phyloP scores from a whole-genome alignment of 2,113 vertebrate genomes.

The Beaufortia kweichowensis region DNA sequence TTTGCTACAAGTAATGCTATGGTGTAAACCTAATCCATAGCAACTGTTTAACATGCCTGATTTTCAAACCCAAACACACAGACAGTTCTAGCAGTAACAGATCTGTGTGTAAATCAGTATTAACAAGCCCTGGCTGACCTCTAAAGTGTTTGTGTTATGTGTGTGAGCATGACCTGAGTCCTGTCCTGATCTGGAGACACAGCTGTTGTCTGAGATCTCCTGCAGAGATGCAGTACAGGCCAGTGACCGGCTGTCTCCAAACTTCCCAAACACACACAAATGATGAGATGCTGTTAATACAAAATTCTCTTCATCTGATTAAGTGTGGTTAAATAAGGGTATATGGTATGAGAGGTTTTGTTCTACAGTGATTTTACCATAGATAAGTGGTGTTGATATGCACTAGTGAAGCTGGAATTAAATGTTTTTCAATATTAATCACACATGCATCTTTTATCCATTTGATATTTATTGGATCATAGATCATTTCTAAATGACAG shows the following conservation, averaged over 20 bases:
- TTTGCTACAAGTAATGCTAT: background rate
- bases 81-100: conserved; percentile 26
- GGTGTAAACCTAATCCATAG: conserved; percentile 20
- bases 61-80: background rate
- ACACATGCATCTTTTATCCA: too few relatives aligned
- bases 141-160: conserved; percentile 44
- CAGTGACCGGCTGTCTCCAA: background rate
- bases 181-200: background rate
- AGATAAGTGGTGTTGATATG: background rate
- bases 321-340: background rate
- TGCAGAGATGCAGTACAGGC: background rate
- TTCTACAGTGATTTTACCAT: background rate
- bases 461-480: too few relatives aligned
- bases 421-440: too few relatives aligned
- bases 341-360: background rate
- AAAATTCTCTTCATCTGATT: background rate
- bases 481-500: too few relatives aligned
- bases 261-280: background rate
- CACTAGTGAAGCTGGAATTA: too few relatives aligned
- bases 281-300: conserved; percentile 6
- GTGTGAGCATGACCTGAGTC: conserved; percentile 18
- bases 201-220: conserved; percentile 16
- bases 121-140: conserved; percentile 51
- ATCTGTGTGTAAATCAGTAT: conserved; percentile 58
- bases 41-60: conserved; percentile 10